A percentile compares a stretch with the other conserved stretches of the same genome.
Conservation (phyloP, 2,888 invertebrate genomes). For the Lagria hirta region DNA sequence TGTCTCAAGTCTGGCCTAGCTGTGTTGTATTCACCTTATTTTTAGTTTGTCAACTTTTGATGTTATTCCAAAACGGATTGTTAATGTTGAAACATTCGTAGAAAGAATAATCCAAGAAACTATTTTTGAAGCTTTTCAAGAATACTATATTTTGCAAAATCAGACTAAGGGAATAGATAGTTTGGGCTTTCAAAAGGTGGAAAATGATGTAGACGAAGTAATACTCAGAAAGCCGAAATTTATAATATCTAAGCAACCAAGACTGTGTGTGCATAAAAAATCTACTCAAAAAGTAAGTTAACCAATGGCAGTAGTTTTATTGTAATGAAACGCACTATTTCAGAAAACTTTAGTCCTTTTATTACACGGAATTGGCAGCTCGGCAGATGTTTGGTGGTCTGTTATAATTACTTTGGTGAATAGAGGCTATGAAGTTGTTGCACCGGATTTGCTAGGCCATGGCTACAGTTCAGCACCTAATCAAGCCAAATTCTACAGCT, state of each 20-base stretch:
- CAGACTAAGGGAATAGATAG: constrained; percentile 40
- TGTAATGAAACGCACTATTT: constrained; percentile 1
- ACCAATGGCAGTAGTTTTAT: not conserved
- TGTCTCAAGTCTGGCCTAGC: no score
- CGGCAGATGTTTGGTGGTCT: constrained; percentile 63
- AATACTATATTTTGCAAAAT: constrained; percentile 40
- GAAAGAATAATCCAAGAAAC: constrained; percentile 50
- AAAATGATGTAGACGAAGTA: constrained; percentile 38
- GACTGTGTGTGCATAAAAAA: constrained; percentile 32
- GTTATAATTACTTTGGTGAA: constrained; percentile 61
- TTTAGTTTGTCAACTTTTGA: constrained; percentile 37
- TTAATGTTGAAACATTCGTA: constrained; percentile 48
- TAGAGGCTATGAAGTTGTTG: constrained; percentile 64
- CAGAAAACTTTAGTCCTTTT: constrained; percentile 61
- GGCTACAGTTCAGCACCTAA: constrained; percentile 65
- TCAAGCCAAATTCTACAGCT: constrained; percentile 59
- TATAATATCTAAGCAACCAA: constrained; percentile 8
- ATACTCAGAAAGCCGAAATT: constrained; percentile 31
- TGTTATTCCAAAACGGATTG: constrained; percentile 42
- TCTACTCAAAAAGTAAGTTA: constrained; percentile 31
- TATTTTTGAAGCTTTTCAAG: constrained; percentile 50
- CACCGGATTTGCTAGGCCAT: constrained; percentile 69
- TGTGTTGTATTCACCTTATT: no score
- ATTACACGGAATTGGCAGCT: constrained; percentile 68
- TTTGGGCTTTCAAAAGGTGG: constrained; percentile 42